Base-by-base conservation (phyloP, 2,888 invertebrate genomes). In the Agelastica alni region DNA sequence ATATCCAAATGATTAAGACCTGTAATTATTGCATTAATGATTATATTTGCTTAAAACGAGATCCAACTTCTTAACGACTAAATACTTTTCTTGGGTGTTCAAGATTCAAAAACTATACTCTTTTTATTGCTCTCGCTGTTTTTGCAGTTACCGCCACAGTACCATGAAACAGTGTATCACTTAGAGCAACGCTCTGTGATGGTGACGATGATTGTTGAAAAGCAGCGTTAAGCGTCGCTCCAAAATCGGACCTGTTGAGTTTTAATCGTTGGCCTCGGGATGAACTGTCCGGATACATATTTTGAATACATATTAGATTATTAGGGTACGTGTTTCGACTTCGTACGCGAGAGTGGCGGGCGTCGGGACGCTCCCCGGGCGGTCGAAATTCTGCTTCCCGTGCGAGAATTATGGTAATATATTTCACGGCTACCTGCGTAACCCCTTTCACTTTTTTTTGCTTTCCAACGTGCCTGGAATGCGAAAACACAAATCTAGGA, bases 211-310 rank as follows among this genome's bases (percentile, higher is more conserved):
- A 28, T 36, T 36, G 51, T 42, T 16, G 43, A 39, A 30, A 42
- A 37, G 20, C 10, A 7, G 12, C 32, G 32, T 17, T 32, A 7
- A 36, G 36, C 16, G 46, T 31, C 31, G 41, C 49, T 44, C 31
- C 51, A 41, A 37, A 52, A 45, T 59, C 32, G 56, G 58, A 63
- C 63, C 63, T 63, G 63, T 63, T 63, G 63, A 60, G 60, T 63
- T 63, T 62, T 60, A 63, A 62, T 63, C 58, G 61, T 45, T 53
- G 54, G 56, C 47, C 47, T 45, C 44, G 45, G 41, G 39, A 59
- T 55, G 60, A 58, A 53, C 51, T 56, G 53, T 53, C 49, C 55
- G 60, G 46, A 60, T 56, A 60, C 63, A 63, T 60, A 62, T 63
- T 60, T 59, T 52, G 61, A 62, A 63, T 62, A 47, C 59, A 59